Evolutionary conservation across 2,797 vertebrate species (phyloP).

Genomic region (Sebastes itinus): DNA sequence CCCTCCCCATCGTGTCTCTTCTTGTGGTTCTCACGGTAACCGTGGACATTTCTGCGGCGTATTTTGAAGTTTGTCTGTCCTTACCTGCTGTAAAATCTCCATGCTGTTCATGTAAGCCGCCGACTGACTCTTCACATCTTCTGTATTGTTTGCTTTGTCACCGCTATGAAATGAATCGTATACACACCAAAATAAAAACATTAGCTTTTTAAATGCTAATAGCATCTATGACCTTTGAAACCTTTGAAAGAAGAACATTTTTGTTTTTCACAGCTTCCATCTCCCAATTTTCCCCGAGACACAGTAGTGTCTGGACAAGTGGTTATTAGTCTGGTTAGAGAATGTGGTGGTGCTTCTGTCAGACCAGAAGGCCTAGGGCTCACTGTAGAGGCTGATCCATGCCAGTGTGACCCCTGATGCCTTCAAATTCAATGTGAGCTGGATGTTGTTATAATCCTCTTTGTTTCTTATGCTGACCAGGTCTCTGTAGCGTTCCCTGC

Average conservation of each 20-base stretch:
- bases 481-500: not conserved
- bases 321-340: not conserved
- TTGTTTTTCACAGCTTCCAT: not conserved
- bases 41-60: not conserved
- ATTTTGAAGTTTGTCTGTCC: not conserved
- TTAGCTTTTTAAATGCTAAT: not conserved
- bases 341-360: constrained; percentile 7
- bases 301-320: not conserved
- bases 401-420: accelerated
- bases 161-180: not conserved
- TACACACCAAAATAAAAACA: not conserved
- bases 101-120: too few relatives aligned
- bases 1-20: not conserved
- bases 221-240: not conserved
- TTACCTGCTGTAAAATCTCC: constrained; percentile 1
- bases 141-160: not conserved
- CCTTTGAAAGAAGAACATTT: not conserved
- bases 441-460: not conserved
- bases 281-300: not conserved
- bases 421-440: not conserved
- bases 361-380: constrained; percentile 21
- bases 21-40: not conserved
- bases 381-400: constrained; percentile 12
- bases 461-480: not conserved
- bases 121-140: not conserved